These are phyloP conservation scores for Acleris cristana DNA, from an alignment of 2,888 invertebrate genomes.

Conservation along the genomic window DNA sequence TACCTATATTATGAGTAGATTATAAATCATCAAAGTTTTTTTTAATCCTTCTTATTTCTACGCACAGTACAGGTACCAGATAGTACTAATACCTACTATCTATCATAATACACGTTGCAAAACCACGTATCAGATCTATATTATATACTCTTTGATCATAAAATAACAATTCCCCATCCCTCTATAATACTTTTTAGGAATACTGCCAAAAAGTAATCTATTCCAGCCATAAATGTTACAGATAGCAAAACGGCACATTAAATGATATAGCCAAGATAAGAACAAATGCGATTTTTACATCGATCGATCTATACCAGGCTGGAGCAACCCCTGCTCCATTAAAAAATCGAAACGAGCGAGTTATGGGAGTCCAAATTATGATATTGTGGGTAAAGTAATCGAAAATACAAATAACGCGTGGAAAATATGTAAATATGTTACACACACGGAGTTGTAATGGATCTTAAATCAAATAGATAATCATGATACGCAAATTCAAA, in stretches of 20 bases:
- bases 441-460: not conserved
- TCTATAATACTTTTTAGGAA: conserved; percentile 14
- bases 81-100: too few species aligned
- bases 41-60: too few species aligned
- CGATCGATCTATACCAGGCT: conserved; percentile 65
- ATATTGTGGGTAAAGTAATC: conserved; percentile 52
- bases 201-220: conserved; percentile 62
- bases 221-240: conserved; percentile 75
- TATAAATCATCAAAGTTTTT: too few species aligned
- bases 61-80: too few species aligned
- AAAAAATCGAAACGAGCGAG: conserved; percentile 64
- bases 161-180: conserved; percentile 12
- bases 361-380: conserved; percentile 71
- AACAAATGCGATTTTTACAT: conserved; percentile 79
- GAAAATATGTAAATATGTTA: conserved; percentile 19
- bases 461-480: conserved; percentile 19
- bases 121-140: not conserved
- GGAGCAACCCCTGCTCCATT: conserved; percentile 67
- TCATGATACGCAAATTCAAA: not conserved
- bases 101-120: too few species aligned
- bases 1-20: too few species aligned
- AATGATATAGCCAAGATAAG: conserved; percentile 81
- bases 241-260: conserved; percentile 81
- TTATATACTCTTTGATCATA: conserved; percentile 5
- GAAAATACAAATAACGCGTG: conserved; percentile 40